These are phyloP conservation scores for Climacteris rufus DNA, from an alignment of 2,113 vertebrate genomes.

Conservation along the genomic window DNA sequence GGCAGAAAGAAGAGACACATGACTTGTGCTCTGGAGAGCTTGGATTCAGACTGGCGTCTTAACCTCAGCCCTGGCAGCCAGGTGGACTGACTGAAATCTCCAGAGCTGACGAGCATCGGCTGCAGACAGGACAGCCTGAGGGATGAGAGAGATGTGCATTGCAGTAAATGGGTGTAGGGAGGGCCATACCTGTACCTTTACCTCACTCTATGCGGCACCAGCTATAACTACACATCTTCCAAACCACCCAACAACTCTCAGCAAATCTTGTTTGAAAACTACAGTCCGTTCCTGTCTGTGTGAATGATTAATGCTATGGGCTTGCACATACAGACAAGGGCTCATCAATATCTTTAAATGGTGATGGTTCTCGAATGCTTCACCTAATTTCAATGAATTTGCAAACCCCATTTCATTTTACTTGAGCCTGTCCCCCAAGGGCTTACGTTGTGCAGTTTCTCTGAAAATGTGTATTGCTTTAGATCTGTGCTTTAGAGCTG, in stretches of 20 bases:
- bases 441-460: neutral
- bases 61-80: neutral
- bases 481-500: neutral
- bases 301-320: conserved; percentile 9
- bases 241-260: neutral
- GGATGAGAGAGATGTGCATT: neutral
- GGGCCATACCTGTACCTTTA: neutral
- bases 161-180: accelerated
- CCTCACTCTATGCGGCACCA: neutral
- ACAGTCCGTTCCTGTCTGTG: neutral
- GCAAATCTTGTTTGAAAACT: conserved; percentile 1
- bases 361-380: neutral
- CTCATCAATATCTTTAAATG: conserved; percentile 35
- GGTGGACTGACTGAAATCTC: neutral
- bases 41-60: neutral
- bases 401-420: conserved; percentile 7
- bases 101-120: neutral
- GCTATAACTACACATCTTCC: neutral
- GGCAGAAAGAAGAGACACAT: neutral
- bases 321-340: neutral
- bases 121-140: neutral
- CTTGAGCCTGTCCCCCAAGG: conserved; percentile 9
- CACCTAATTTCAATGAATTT: conserved; percentile 53
- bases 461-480: neutral
- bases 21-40: neutral